Percentiles rank a stretch among this genome's conserved stretches.
Conservation (phyloP, 2,797 vertebrate genomes). For the Alauda arvensis region DNA sequence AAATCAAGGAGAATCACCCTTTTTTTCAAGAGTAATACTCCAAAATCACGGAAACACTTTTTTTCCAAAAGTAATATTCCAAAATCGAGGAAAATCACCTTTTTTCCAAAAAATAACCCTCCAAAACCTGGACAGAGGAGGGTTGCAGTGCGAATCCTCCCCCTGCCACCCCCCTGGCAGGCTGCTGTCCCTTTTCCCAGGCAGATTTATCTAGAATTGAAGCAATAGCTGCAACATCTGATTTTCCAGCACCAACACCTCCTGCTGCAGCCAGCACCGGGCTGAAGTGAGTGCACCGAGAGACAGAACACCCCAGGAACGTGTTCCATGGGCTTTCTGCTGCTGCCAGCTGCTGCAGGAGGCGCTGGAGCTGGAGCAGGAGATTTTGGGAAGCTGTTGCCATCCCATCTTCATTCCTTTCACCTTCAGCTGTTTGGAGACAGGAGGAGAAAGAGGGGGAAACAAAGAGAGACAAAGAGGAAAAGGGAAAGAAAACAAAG, state of each 20-base stretch:
- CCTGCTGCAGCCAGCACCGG: conserved; percentile 20
- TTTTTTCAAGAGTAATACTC: neutral
- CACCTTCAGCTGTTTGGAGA: neutral
- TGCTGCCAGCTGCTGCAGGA: conserved; percentile 21
- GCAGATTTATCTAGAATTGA: neutral
- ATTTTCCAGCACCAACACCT: conserved; percentile 19
- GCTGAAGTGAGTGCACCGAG: neutral
- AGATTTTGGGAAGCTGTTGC: neutral
- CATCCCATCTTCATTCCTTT: neutral
- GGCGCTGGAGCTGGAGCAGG: neutral
- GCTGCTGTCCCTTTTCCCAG: neutral
- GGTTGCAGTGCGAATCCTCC: neutral
- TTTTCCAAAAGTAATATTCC: neutral
- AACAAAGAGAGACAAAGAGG: neutral
- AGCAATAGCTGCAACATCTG: conserved; percentile 25
- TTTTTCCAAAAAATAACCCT: neutral
- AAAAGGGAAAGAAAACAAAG: neutral
- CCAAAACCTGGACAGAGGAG: neutral
- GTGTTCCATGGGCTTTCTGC: neutral
- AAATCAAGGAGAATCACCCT: rapidly evolving
- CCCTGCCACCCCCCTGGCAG: rapidly evolving
- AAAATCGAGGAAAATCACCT: neutral
- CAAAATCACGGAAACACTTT: neutral
- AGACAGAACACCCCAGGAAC: neutral
- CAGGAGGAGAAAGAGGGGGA: neutral